Evolutionary conservation across 2,797 vertebrate species (phyloP).

Genomic region (Gephyroberyx darwinii): DNA sequence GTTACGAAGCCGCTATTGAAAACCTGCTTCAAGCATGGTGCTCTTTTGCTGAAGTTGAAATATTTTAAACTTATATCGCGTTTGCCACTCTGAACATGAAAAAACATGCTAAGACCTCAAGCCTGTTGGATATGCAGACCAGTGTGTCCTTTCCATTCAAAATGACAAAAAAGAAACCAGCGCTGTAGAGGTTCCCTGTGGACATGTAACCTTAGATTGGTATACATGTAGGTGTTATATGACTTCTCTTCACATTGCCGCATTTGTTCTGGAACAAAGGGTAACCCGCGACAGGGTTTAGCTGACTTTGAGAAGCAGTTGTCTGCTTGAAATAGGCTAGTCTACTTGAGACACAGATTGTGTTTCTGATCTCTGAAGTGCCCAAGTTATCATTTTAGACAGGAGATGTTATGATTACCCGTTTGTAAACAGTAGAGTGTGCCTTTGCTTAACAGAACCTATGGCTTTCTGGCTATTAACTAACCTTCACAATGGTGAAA

Average conservation of each 20-base stretch:
- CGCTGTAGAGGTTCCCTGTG: constrained; percentile 27
- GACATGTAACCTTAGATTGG: constrained; percentile 51
- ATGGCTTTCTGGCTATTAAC: no score
- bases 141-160: constrained; percentile 55
- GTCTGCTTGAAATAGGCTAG: not conserved
- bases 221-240: constrained; percentile 39
- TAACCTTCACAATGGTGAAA: constrained; percentile 6
- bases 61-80: not conserved
- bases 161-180: constrained; percentile 35
- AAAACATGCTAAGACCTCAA: constrained; percentile 29
- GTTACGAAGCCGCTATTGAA: not conserved
- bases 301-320: constrained; percentile 12
- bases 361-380: constrained; percentile 1
- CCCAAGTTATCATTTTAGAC: constrained; percentile 4
- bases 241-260: constrained; percentile 30
- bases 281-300: constrained; percentile 4
- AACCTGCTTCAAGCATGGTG: not conserved
- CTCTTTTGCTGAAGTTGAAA: constrained; percentile 8
- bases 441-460: constrained; percentile 3
- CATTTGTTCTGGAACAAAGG: constrained; percentile 26
- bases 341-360: not conserved
- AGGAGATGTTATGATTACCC: not conserved
- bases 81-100: constrained; percentile 7
- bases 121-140: constrained; percentile 47
- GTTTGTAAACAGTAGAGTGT: constrained; percentile 22